These are phyloP conservation scores for Corythoichthys intestinalis DNA, from an alignment of 2,113 vertebrate genomes.

Conservation along the genomic window DNA sequence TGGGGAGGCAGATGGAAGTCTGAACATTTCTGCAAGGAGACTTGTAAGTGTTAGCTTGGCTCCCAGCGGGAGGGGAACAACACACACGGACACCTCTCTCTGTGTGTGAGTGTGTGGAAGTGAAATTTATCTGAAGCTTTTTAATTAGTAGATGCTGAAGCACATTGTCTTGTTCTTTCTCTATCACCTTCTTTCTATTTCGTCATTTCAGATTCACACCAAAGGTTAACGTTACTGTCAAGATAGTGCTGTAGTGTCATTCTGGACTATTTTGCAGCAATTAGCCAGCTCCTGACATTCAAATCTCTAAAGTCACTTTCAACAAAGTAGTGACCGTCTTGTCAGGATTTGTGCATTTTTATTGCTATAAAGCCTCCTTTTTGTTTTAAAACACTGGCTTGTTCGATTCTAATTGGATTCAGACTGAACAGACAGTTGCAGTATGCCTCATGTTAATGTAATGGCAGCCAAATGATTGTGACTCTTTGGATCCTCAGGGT, in stretches of 20 bases:
- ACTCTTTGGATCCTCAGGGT: neutral
- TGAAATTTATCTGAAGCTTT: slow-evolving; percentile 29
- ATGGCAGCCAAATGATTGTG: slow-evolving; percentile 26
- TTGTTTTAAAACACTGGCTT: slow-evolving; percentile 21
- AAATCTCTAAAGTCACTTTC: slow-evolving; percentile 11
- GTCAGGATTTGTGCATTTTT: slow-evolving; percentile 30
- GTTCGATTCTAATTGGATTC: slow-evolving; percentile 28
- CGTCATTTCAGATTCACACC: neutral
- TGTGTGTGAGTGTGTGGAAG: slow-evolving; percentile 37
- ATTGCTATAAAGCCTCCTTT: slow-evolving; percentile 3
- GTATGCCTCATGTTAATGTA: slow-evolving; percentile 33
- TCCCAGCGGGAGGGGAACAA: slow-evolving; percentile 19
- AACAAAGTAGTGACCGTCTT: slow-evolving; percentile 14
- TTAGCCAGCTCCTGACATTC: slow-evolving; percentile 15
- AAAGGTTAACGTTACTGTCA: slow-evolving; percentile 4
- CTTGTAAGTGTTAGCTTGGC: slow-evolving; percentile 54
- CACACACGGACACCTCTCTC: slow-evolving; percentile 53
- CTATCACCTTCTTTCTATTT: neutral
- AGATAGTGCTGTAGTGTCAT: slow-evolving; percentile 7
- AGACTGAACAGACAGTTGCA: slow-evolving; percentile 23
- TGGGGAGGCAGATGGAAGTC: slow-evolving; percentile 58
- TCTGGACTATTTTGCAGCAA: slow-evolving; percentile 16
- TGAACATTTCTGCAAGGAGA: slow-evolving; percentile 42
- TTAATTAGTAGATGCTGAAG: slow-evolving; percentile 39
- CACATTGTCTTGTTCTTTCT: slow-evolving; percentile 1